phyloP scores from a whole-genome alignment of 2,113 vertebrate genomes.

The Mus spicilegus region DNA sequence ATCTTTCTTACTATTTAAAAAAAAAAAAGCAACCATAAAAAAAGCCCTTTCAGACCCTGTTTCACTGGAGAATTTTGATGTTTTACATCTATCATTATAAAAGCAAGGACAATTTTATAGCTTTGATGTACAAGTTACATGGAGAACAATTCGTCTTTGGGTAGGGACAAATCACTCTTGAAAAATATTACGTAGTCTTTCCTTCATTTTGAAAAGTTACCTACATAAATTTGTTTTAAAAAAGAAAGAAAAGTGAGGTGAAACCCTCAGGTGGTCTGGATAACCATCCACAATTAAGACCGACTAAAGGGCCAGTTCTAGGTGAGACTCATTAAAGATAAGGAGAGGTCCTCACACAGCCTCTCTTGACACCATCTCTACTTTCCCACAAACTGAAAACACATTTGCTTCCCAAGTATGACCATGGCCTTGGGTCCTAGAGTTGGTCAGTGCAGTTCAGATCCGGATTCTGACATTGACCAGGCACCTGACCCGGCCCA shows the following conservation, averaged over 20 bases:
- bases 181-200: constrained; percentile 88
- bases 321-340: background rate
- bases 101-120: constrained; percentile 90
- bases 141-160: constrained; percentile 88
- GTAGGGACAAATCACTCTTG: constrained; percentile 86
- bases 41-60: constrained; percentile 78
- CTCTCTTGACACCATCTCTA: background rate
- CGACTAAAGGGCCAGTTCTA: background rate
- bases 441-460: background rate
- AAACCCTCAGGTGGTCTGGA: background rate
- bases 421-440: background rate
- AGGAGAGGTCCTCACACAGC: background rate
- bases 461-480: background rate
- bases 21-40: background rate
- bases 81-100: constrained; percentile 88
- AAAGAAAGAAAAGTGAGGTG: constrained; percentile 33
- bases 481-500: background rate
- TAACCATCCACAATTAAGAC: background rate
- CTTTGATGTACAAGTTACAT: constrained; percentile 90
- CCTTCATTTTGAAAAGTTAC: constrained; percentile 88
- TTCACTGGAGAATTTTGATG: constrained; percentile 85
- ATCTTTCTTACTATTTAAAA: constrained; percentile 85
- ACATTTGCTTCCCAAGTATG: background rate
- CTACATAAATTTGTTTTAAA: constrained; percentile 94
- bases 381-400: background rate